Evolutionary conservation across 2,888 invertebrate species (phyloP), one percentile per base, ranked within the genome.

Genomic region (Camponotus fellah): DNA sequence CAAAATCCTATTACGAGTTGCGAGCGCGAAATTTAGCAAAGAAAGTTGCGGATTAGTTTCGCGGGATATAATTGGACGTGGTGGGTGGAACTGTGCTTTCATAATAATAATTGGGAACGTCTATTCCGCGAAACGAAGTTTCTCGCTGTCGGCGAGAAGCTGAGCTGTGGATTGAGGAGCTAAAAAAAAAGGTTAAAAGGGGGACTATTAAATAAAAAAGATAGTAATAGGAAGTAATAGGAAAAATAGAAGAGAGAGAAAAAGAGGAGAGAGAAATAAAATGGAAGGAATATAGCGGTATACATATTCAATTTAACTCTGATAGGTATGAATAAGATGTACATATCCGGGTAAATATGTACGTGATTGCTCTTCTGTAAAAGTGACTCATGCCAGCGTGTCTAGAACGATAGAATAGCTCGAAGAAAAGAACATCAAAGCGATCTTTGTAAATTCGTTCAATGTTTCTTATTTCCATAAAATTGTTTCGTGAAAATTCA

Each of bases 41-140:
- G 91, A 90, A 91, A 91, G 88, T 91, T 91, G 86, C 85, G 82
- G 87, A 89, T 91, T 91, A 91, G 91, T 91, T 91, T 85, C 85
- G 64, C 83, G 84, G 84, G 83, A 86, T 88, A 90, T 91, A 91
- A 91, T 90, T 91, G 90, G 84, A 82, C 81, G 75, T 76, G 79
- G 86, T 88, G 65, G 82, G 49, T 86, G 88, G 83, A 86, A 88
- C 84, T 88, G 89, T 74, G 86, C 83, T 76, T 85, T 85, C 84
- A 64, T 88, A 88, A 88, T 88, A 88, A 89, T 89, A 88, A 90
- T 90, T 86, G 89, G 81, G 66, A 89, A 85, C 56, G 83, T 83
- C 85, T 83, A 83, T 86, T 87, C 77, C 9, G 34, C 58, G 79
- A 62, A 77, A 87, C 79, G 40, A 84, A 84, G 72, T 84, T 84